Evolutionary conservation across 2,113 vertebrate species (phyloP).

Genomic region (Anseranas semipalmata): DNA sequence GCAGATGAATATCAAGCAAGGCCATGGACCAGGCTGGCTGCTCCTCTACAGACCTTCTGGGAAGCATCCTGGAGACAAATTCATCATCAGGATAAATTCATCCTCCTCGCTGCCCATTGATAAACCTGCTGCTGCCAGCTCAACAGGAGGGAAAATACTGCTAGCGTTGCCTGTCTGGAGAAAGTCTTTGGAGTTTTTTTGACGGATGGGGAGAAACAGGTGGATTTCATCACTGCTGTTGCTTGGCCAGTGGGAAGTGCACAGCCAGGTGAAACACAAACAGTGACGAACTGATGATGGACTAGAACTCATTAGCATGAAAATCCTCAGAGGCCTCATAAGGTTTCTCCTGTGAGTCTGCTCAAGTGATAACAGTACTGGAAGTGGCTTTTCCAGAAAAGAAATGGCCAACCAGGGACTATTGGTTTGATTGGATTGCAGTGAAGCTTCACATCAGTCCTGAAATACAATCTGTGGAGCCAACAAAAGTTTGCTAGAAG

Average conservation of each 20-base stretch:
- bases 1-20: not conserved
- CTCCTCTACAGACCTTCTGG: not conserved
- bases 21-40: not conserved
- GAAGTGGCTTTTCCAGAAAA: not conserved
- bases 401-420: not conserved
- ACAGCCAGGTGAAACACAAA: not conserved
- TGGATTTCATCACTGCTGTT: not conserved
- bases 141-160: not conserved
- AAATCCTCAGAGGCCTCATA: constrained; percentile 6
- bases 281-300: not conserved
- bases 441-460: constrained; percentile 11
- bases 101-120: not conserved
- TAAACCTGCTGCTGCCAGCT: not conserved
- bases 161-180: not conserved
- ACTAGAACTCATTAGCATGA: not conserved
- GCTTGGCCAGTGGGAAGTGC: not conserved
- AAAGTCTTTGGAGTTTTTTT: not conserved
- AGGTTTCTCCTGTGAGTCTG: constrained; percentile 2
- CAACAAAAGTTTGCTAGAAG: not conserved
- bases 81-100: not conserved
- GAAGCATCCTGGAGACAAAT: not conserved
- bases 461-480: not conserved
- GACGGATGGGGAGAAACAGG: not conserved
- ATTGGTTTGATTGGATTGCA: constrained; percentile 22
- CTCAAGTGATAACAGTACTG: not conserved